Base-by-base conservation (phyloP, 2,888 invertebrate genomes). In the Apodemia duryi region DNA sequence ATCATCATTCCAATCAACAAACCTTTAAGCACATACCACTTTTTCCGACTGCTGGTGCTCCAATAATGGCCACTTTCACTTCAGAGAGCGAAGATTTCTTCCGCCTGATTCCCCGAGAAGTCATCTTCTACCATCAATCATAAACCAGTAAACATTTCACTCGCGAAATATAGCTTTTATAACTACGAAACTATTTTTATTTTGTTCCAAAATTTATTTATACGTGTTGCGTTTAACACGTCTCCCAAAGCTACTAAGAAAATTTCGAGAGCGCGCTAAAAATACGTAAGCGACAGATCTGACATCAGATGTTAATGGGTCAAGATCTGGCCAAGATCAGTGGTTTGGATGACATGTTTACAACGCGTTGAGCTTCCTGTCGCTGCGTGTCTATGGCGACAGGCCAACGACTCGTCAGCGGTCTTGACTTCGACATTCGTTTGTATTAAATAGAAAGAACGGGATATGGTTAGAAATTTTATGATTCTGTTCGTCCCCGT, bases 41-140 rank as follows among this genome's bases (percentile, higher is more conserved):
- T 92, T 98, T 98, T 69, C 98, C 98, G 72, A 98, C 98, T 71
- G 96, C 95, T 21, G 97, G 96, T 66, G 97, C 97, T 66, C 98
- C 98, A 73, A 98, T 93, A 74, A 98, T 96, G 57, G 96, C 97
- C 76, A 98, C 95, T 93, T 98, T 98, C 73, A 98, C 96, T 92
- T 98, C 97, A 69, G 96, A 95, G 71, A 97, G 93, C 74, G 97
- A 96, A 61, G 97, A 97, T 88, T 98, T 98, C 92, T 97, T 98
- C 77, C 97, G 94, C 74, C 97, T 93, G 73, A 97, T 97, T 62
- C 96, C 96, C 77, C 96, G 94, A 73, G 96, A 95, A 76, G 96
- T 94, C 95, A 95, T 95, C 13, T 75, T 76, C 54, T 57, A 57
- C 11, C 54, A 11, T 57, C 32, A 10, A 11, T 28, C 29, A 57